phyloP scores from a whole-genome alignment of 2,888 invertebrate genomes.

The Onthophagus sagittarius region DNA sequence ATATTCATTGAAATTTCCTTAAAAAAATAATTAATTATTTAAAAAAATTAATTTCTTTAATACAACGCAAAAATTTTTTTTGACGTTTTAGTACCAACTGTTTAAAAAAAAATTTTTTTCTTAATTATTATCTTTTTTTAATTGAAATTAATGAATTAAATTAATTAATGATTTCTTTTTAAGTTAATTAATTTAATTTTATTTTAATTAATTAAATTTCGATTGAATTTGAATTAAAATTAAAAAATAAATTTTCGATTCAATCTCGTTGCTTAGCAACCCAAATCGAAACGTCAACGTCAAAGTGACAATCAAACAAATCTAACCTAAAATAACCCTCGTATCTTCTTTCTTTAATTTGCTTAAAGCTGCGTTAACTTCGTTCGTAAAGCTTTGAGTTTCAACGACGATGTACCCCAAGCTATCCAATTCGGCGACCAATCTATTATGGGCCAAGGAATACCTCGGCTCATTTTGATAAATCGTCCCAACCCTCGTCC shows the following conservation, averaged over 20 bases:
- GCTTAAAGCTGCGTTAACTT: conserved; percentile 73
- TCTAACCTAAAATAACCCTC: conserved; percentile 72
- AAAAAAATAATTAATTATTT: conserved; percentile 9
- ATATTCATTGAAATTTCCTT: conserved; percentile 90
- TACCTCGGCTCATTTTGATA: conserved; percentile 95
- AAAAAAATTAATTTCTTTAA: not conserved
- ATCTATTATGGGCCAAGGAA: conserved; percentile 63
- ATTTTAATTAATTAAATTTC: too few species aligned
- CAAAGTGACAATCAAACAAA: not conserved
- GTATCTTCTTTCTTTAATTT: conserved; percentile 89
- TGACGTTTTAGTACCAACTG: not conserved
- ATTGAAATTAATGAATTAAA: not conserved
- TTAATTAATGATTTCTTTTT: not conserved
- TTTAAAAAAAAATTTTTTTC: too few species aligned
- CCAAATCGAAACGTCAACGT: too few species aligned
- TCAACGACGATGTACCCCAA: conserved; percentile 79
- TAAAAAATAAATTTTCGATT: too few species aligned
- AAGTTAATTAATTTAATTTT: too few species aligned
- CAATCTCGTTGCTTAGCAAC: too few species aligned
- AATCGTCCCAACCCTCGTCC: conserved; percentile 95
- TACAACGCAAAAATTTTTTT: not conserved
- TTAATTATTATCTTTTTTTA: too few species aligned
- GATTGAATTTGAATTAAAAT: too few species aligned
- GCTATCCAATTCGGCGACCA: conserved; percentile 81
- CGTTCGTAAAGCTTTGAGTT: conserved; percentile 88